A percentile compares a stretch with the other conserved stretches of the same genome.
phyloP scores from a whole-genome alignment of 2,797 vertebrate species.

The Sus cebifrons region DNA sequence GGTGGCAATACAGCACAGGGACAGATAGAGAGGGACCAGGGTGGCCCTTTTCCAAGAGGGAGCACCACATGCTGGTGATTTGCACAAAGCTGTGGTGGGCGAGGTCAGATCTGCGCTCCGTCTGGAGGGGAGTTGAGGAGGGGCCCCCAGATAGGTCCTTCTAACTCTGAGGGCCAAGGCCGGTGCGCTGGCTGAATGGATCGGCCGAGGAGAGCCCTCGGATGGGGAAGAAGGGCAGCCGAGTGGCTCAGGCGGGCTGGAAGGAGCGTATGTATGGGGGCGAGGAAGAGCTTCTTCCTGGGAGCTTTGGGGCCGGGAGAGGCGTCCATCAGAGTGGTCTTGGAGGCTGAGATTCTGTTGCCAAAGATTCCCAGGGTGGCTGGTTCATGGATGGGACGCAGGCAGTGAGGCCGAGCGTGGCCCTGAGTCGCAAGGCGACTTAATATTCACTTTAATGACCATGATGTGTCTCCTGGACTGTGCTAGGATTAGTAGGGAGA shows the following conservation, averaged over 20 bases:
- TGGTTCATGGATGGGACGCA: not conserved
- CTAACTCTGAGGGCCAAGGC: not conserved
- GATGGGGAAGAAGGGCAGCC: not conserved
- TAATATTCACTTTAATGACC: not conserved
- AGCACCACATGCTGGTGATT: fast-evolving
- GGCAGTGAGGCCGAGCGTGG: not conserved
- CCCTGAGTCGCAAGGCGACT: not conserved
- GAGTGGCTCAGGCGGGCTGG: not conserved
- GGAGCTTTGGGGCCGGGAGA: not conserved
- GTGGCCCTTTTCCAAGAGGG: not conserved
- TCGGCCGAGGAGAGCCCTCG: not conserved
- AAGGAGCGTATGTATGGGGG: not conserved
- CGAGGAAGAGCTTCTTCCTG: not conserved
- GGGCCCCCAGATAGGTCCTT: not conserved
- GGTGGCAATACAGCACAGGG: not conserved
- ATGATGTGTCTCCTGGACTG: not conserved
- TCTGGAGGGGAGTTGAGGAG: not conserved
- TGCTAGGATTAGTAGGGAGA: not conserved
- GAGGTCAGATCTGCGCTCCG: not conserved
- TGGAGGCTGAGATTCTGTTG: not conserved
- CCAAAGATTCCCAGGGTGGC: fast-evolving
- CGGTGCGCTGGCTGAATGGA: not conserved
- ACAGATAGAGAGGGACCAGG: not conserved
- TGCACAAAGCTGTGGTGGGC: not conserved
- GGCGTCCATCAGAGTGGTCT: no score